Conservation (phyloP, 1,140 invertebrate species). For the Saxidomus purpurata region DNA sequence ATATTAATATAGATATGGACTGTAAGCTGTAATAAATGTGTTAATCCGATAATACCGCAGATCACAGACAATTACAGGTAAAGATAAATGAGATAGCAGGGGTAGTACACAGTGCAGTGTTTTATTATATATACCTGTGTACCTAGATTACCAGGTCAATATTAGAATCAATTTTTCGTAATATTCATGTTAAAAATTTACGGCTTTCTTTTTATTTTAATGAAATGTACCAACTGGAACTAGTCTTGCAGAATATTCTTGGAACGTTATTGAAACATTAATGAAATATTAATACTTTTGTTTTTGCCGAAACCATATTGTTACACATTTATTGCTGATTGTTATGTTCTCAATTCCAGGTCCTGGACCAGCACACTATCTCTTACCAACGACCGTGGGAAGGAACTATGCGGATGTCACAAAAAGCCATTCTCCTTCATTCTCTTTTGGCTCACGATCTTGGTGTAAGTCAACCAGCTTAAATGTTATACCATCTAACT, state of each 20-base stretch:
- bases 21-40: too few species aligned
- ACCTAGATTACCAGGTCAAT: too few species aligned
- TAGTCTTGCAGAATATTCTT: too few species aligned
- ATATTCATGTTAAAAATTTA: neutral
- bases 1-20: too few species aligned
- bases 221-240: neutral
- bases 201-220: neutral
- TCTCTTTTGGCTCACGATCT: conserved; percentile 60
- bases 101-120: neutral
- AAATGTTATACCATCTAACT: too few species aligned
- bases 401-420: conserved; percentile 50
- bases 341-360: too few species aligned
- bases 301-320: neutral
- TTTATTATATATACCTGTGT: too few species aligned
- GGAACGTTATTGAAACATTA: too few species aligned
- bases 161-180: too few species aligned
- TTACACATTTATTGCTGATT: neutral
- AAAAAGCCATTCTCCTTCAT: conserved; percentile 40
- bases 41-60: neutral
- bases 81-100: neutral
- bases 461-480: conserved; percentile 61
- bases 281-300: too few species aligned
- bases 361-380: conserved; percentile 54
- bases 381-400: conserved; percentile 49
- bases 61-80: neutral